These are phyloP conservation scores for Drosophila lacicola DNA, from an alignment of 2,888 invertebrate genomes.

Conservation along the genomic window DNA sequence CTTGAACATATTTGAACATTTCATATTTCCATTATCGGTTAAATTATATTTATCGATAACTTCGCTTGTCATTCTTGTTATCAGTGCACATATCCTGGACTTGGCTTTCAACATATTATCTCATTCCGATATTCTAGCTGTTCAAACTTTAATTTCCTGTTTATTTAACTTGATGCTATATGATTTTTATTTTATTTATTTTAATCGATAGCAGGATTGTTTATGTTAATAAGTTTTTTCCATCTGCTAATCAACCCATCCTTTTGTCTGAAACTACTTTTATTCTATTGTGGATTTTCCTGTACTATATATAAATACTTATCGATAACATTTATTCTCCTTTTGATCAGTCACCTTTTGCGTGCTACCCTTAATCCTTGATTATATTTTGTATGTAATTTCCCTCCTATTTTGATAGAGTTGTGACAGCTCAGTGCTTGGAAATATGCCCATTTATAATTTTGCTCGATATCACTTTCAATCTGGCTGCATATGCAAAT, in stretches of 20 bases:
- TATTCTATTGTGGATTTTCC: not conserved
- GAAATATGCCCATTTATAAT: constrained; percentile 1
- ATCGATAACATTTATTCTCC: too few relatives aligned
- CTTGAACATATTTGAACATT: too few relatives aligned
- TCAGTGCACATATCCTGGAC: too few relatives aligned
- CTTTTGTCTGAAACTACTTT: not conserved
- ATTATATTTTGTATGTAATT: not conserved
- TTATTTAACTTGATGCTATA: too few relatives aligned
- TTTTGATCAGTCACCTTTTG: too few relatives aligned
- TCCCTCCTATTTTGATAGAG: not conserved
- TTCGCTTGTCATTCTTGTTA: too few relatives aligned
- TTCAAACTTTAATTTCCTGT: not conserved
- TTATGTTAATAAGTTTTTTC: too few relatives aligned
- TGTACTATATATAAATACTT: not conserved
- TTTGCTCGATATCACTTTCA: constrained; percentile 24
- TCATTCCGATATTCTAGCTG: not conserved
- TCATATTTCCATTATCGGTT: too few relatives aligned
- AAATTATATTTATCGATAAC: too few relatives aligned
- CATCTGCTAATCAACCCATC: too few relatives aligned
- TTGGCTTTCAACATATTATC: not conserved
- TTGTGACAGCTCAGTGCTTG: not conserved
- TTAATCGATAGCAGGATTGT: too few relatives aligned
- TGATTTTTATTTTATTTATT: not conserved
- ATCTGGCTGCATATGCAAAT: constrained; percentile 18
- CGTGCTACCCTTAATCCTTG: not conserved